These are phyloP conservation scores for Argya squamiceps DNA, from an alignment of 2,797 vertebrate species.

Conservation along the genomic window DNA sequence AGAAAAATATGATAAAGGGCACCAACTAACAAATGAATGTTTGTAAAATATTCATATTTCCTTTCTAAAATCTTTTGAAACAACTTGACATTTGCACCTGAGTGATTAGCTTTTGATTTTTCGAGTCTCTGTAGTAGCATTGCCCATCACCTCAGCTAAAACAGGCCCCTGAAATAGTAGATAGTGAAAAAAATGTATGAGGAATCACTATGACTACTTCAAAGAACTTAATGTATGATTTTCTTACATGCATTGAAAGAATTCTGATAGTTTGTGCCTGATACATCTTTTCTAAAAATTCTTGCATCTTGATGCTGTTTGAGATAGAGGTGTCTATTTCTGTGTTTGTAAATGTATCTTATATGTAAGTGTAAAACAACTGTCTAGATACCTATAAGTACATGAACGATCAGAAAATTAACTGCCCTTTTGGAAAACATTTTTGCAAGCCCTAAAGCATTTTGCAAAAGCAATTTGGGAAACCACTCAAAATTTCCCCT, in stretches of 20 bases:
- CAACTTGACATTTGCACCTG: not conserved
- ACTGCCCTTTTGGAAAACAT: not conserved
- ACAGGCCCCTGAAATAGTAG: not conserved
- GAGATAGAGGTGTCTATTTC: not conserved
- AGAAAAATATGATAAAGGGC: not conserved
- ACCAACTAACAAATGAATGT: not conserved
- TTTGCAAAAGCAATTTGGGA: not conserved
- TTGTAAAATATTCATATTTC: not conserved
- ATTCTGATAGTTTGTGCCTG: not conserved
- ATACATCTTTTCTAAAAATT: not conserved
- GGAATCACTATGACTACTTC: not conserved
- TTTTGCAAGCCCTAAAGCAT: not conserved
- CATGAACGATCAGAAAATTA: not conserved
- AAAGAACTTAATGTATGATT: not conserved
- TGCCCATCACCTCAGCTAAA: not conserved
- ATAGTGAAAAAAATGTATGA: not conserved
- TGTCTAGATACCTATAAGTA: not conserved
- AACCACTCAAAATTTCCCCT: conserved; percentile 22
- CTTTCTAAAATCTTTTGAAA: not conserved
- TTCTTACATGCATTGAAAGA: not conserved
- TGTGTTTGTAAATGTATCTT: not conserved
- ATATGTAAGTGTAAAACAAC: not conserved
- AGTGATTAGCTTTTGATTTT: not conserved
- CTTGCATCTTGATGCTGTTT: not conserved
- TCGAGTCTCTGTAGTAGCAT: not conserved